Evolutionary conservation across 1,140 invertebrate genomes (phyloP).

Genomic region (Penaeus japonicus): DNA sequence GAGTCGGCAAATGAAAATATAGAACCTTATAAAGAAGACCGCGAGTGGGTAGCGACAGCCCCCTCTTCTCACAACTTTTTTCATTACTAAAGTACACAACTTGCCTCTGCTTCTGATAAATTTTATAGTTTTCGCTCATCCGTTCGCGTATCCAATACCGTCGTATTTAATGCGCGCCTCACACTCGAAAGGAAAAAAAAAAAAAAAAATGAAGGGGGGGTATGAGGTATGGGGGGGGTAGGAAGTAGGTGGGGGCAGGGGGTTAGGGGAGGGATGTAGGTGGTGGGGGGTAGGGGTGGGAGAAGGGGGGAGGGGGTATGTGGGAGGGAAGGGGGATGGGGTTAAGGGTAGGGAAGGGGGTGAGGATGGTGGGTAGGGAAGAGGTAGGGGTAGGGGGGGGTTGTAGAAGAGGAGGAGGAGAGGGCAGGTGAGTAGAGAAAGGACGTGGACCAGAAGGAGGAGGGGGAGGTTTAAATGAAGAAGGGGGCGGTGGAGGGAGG

Average conservation of each 20-base stretch:
- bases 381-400: too few species aligned
- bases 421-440: neutral
- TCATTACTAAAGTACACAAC: too few species aligned
- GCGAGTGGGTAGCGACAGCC: too few species aligned
- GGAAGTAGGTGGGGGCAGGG: too few species aligned
- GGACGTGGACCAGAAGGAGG: neutral
- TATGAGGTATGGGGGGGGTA: neutral
- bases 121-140: too few species aligned
- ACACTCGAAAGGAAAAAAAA: neutral
- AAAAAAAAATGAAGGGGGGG: neutral
- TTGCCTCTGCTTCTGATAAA: too few species aligned
- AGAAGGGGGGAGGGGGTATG: neutral
- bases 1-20: too few species aligned
- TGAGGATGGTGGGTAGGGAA: neutral
- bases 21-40: too few species aligned
- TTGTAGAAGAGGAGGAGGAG: too few species aligned
- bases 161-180: too few species aligned
- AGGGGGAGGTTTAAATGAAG: neutral
- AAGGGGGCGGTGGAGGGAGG: neutral
- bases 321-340: neutral
- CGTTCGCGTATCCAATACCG: too few species aligned
- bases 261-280: neutral
- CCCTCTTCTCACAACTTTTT: too few species aligned
- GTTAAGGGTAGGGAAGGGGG: neutral
- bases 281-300: neutral